phyloP scores from a whole-genome alignment of 2,888 invertebrate genomes.

The Pseudococcus viburni region DNA sequence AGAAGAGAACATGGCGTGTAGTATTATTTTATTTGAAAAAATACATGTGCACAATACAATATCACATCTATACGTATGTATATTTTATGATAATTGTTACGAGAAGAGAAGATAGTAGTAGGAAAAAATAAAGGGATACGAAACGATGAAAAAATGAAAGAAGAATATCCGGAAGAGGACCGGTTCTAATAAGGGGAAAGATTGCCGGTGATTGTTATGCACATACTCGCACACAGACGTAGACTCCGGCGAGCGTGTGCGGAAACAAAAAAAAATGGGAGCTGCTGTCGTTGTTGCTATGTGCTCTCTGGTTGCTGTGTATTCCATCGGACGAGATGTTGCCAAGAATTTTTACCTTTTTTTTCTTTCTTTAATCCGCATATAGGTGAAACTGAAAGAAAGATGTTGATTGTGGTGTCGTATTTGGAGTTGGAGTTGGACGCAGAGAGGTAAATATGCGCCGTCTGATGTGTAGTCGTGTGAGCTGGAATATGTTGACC shows the following conservation, averaged over 20 bases:
- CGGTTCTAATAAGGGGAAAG: slow-evolving; percentile 47
- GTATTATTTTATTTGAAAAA: not conserved
- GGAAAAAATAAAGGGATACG: not conserved
- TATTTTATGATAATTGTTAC: not conserved
- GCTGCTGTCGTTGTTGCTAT: not conserved
- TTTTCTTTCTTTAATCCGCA: not conserved
- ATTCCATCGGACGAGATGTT: slow-evolving; percentile 13
- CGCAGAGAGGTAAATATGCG: not conserved
- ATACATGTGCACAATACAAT: not conserved
- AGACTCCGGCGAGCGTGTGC: slow-evolving; percentile 9
- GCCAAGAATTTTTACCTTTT: slow-evolving; percentile 24
- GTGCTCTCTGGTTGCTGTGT: not conserved
- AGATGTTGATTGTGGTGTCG: not conserved
- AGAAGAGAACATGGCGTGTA: not conserved
- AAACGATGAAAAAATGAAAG: slow-evolving; percentile 19
- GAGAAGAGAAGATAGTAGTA: not conserved
- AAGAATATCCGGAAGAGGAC: slow-evolving; percentile 52
- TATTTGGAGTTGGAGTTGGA: not conserved
- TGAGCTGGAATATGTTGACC: slow-evolving; percentile 18
- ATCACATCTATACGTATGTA: not conserved
- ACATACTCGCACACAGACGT: not conserved
- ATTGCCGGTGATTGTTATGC: slow-evolving; percentile 30
- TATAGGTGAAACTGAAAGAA: not conserved
- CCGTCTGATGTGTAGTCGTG: not conserved
- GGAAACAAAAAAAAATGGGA: slow-evolving; percentile 37